Conservation (phyloP, 2,113 vertebrate species). For the Haliaeetus leucogaster region DNA sequence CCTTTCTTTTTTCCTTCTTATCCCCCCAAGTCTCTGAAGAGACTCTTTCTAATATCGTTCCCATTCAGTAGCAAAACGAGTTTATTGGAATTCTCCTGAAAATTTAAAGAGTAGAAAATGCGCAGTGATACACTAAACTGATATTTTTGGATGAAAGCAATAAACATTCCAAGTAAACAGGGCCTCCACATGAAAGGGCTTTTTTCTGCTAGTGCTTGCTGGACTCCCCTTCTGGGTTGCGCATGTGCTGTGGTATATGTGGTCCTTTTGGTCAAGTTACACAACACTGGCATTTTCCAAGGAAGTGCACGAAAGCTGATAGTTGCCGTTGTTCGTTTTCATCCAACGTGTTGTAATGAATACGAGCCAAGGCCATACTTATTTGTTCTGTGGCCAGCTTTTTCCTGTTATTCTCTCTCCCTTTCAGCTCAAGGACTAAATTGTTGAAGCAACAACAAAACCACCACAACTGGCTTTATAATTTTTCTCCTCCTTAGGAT, state of each 20-base stretch:
- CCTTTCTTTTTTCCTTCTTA: constrained; percentile 16
- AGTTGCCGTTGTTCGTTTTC: constrained; percentile 31
- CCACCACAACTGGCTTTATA: background rate
- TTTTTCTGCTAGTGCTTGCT: background rate
- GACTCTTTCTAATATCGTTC: constrained; percentile 38
- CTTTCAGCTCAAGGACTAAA: constrained; percentile 4
- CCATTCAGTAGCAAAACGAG: constrained; percentile 45
- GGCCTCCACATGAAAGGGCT: background rate
- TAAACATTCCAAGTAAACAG: background rate
- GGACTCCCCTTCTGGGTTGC: background rate
- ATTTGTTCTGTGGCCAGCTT: constrained; percentile 24
- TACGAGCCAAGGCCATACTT: background rate
- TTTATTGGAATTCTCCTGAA: constrained; percentile 49
- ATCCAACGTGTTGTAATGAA: constrained; percentile 26
- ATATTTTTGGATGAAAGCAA: constrained; percentile 22
- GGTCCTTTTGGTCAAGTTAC: constrained; percentile 44
- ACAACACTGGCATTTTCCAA: constrained; percentile 28
- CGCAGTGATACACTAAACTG: background rate
- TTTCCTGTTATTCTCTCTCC: background rate
- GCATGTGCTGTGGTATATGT: background rate
- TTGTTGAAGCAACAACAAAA: background rate
- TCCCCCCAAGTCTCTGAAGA: background rate
- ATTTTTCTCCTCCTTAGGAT: background rate
- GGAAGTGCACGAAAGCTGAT: constrained; percentile 21
- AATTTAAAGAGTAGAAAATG: constrained; percentile 32